These are phyloP conservation scores for Trididemnum clinides DNA, from an alignment of 23 tunicate species.

Conservation along the genomic window DNA sequence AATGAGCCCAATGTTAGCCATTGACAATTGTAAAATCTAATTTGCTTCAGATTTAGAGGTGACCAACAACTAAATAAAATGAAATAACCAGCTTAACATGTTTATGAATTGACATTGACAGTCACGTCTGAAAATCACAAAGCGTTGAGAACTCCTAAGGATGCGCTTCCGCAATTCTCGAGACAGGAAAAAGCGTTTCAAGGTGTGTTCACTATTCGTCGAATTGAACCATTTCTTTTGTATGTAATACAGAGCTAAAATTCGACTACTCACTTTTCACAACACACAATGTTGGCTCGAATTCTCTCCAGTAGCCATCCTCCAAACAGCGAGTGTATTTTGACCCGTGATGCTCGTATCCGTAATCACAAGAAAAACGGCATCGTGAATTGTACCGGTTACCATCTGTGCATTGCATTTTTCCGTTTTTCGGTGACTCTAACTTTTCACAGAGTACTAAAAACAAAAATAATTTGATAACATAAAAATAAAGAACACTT, in stretches of 20 bases:
- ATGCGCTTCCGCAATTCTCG: too few relatives aligned
- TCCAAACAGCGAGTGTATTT: constrained; percentile 43
- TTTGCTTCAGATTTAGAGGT: too few relatives aligned
- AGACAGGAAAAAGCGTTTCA: too few relatives aligned
- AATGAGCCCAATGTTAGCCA: too few relatives aligned
- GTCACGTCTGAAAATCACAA: too few relatives aligned
- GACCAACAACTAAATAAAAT: too few relatives aligned
- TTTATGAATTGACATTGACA: too few relatives aligned
- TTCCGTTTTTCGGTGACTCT: constrained; percentile 46
- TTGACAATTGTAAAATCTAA: too few relatives aligned
- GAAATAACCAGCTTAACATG: too few relatives aligned
- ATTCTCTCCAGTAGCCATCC: constrained; percentile 52
- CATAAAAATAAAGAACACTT: not conserved
- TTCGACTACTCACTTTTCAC: constrained; percentile 34
- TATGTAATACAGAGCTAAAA: not conserved
- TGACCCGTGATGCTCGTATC: constrained; percentile 56
- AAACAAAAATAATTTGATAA: not conserved
- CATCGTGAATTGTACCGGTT: constrained; percentile 47
- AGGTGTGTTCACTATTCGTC: too few relatives aligned
- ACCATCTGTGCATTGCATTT: constrained; percentile 55
- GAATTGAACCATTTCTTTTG: too few relatives aligned
- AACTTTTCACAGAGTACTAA: constrained; percentile 40
- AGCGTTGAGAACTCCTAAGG: too few relatives aligned
- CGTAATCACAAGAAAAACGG: constrained; percentile 45
- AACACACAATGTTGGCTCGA: constrained; percentile 54